A percentile compares a stretch with the other conserved stretches of the same genome.
Evolutionary conservation across 2,888 invertebrate genomes (phyloP).

Genomic region (Camponotus fellah): DNA sequence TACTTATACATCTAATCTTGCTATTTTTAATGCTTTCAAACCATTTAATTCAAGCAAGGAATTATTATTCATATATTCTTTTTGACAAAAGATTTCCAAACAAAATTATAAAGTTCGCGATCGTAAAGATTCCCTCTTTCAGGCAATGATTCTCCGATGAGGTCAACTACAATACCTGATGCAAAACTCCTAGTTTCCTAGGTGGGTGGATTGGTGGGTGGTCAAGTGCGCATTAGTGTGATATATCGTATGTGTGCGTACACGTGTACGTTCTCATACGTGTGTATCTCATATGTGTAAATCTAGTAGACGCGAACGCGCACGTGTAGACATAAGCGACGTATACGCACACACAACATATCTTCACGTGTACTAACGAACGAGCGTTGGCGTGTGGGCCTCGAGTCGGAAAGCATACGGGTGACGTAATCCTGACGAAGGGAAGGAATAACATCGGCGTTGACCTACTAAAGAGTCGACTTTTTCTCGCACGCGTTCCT

Average conservation of each 20-base stretch:
- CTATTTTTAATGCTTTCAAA: background rate
- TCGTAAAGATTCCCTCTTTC: constrained; percentile 44
- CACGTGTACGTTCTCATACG: background rate
- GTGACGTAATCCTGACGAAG: constrained; percentile 79
- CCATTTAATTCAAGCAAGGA: background rate
- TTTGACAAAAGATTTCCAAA: background rate
- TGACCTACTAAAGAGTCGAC: constrained; percentile 81
- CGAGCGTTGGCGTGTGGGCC: constrained; percentile 64
- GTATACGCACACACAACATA: constrained; percentile 57
- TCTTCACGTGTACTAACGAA: constrained; percentile 60
- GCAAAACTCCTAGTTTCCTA: constrained; percentile 67
- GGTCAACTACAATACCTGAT: constrained; percentile 62
- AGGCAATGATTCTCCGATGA: constrained; percentile 30
- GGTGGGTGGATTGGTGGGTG: constrained; percentile 76
- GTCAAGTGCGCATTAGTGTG: constrained; percentile 67
- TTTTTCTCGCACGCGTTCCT: constrained; percentile 68
- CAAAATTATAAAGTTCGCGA: constrained; percentile 25
- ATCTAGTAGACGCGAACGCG: constrained; percentile 1
- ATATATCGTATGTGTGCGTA: background rate
- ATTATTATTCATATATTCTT: background rate
- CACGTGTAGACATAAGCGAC: constrained; percentile 14
- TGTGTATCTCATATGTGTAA: background rate
- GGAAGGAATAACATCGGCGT: constrained; percentile 80
- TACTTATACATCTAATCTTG: background rate
- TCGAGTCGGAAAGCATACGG: constrained; percentile 66